phyloP scores from a whole-genome alignment of 2,888 invertebrate species.

The Caenorhabditis sinica region DNA sequence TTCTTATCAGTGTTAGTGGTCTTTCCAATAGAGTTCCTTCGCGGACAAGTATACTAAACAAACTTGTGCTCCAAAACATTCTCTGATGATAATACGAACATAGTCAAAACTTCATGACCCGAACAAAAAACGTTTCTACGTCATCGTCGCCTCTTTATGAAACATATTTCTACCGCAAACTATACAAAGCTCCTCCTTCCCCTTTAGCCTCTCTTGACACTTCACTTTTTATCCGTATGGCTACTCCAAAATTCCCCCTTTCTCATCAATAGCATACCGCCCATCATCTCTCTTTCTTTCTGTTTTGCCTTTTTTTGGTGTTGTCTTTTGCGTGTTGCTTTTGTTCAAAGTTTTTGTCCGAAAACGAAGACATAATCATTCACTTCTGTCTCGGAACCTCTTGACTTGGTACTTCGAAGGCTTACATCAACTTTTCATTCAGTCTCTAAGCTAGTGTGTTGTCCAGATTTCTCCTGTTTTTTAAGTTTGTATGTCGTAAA shows the following conservation, averaged over 20 bases:
- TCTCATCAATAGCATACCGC: constrained; percentile 23
- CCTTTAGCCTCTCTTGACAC: constrained; percentile 40
- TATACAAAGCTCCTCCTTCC: not conserved
- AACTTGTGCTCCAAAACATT: too few species aligned
- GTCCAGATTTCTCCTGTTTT: too few species aligned
- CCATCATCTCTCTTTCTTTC: constrained; percentile 17
- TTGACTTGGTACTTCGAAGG: not conserved
- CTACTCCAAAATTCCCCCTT: constrained; percentile 29
- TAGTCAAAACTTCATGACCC: too few species aligned
- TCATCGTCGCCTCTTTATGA: not conserved
- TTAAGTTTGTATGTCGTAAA: too few species aligned
- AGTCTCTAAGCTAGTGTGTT: not conserved
- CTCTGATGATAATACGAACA: too few species aligned
- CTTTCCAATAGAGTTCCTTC: too few species aligned
- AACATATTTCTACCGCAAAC: constrained; percentile 14
- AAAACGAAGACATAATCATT: not conserved
- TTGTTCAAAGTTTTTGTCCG: not conserved
- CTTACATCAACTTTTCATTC: not conserved
- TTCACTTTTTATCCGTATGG: constrained; percentile 60
- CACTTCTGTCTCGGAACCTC: not conserved
- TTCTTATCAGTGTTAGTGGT: not conserved
- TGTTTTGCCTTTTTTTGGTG: constrained; percentile 5
- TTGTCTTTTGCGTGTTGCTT: not conserved
- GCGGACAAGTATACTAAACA: too few species aligned
- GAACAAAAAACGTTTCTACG: not conserved